Base-by-base conservation (phyloP, 1,140 invertebrate species). In the Geopemphigus sp. region DNA sequence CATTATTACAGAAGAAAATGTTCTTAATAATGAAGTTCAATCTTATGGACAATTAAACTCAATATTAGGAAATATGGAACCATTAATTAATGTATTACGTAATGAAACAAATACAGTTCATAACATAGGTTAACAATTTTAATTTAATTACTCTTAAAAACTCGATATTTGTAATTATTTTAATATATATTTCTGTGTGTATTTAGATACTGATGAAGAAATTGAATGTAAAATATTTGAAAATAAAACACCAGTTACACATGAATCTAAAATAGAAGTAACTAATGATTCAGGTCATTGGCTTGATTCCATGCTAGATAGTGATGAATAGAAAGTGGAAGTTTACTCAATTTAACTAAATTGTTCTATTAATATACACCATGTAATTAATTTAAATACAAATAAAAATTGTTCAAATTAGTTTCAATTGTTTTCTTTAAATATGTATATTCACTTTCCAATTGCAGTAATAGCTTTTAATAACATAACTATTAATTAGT, bases 261-360 rank as follows among this genome's bases (percentile, higher is more conserved):
- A 24, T 74, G 32, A 59, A 29, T n/a, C 26, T 72, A 26, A 54
- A 29, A 26, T 54, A n/a, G 17, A 54, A 29, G 26, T n/a, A 53
- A 45, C 12, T 0, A 74, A 45, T n/a, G 39, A 61, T 50, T 24
- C 74, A 12, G 57, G 57, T 26, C 74, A 78, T 50, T 78, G 74
- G 74, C 74, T 78, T 29, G 57, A 78, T 78, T 78, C 74, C 6
- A 78, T 78, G 74, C 19, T 78, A 14, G 74, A 47, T 14, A 59
- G 57, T 78, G 74, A 78, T 50, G 74, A 78, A 50, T 61, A 61
- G 26, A 53, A 19, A 32, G 17, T 29, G 0, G 15, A 66, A 47
- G 19, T 66, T 24, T 66, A 39, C 32, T 39, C 3, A 39, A 39
- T 39, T 39, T 39, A 39, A 39, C 8, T 66, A 66, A 24, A 22